Base-by-base conservation (phyloP, 1,140 invertebrate species). In the Hylaeus volcanicus region DNA sequence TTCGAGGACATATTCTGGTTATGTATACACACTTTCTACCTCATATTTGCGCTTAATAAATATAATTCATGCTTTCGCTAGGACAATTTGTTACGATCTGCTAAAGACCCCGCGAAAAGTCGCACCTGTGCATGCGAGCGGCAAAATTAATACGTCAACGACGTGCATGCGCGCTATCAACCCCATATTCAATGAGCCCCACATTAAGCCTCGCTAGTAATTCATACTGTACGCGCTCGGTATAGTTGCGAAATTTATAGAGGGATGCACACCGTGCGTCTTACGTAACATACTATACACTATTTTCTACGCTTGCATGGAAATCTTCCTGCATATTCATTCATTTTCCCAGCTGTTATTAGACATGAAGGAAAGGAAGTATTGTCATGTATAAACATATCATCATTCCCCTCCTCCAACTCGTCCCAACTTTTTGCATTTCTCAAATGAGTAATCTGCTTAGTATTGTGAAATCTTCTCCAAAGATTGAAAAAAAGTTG, bases 101-200 rank as follows among this genome's bases (percentile, higher is more conserved):
- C 55, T 71, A 68, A 78, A 66, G 65, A 71, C 74, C 51, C 68
- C 8, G 51, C 73, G 78, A 81, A 84, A 84, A 81, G 84, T 86
- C 56, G 69, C 78, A 77, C 64, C 82, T 82, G 71, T 51, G 48
- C 45, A 11, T 6, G 64, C 56, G 9, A 55, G 48, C 48, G 61
- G n/a, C 60, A 64, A 48, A 85, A 86, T 85, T 86, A 86, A 85
- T 82, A 74, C 65, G 56, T 74, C 79, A 76, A 69, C 51, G 55
- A 81, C 55, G 66, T 51, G 60, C 58, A 63, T 68, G 71, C 55
- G 51, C 37, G 55, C 76, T 82, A 81, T 74, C 56, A 79, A 79
- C 60, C 70, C 14, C 71, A 63, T 70, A 69, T 80, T 64, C 74
- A 68, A 75, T 81, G 68, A 73, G 55, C n/a, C 43, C 56, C 66